Conservation (phyloP, 2,797 vertebrate species). For the Halcyon smyrnensis region DNA sequence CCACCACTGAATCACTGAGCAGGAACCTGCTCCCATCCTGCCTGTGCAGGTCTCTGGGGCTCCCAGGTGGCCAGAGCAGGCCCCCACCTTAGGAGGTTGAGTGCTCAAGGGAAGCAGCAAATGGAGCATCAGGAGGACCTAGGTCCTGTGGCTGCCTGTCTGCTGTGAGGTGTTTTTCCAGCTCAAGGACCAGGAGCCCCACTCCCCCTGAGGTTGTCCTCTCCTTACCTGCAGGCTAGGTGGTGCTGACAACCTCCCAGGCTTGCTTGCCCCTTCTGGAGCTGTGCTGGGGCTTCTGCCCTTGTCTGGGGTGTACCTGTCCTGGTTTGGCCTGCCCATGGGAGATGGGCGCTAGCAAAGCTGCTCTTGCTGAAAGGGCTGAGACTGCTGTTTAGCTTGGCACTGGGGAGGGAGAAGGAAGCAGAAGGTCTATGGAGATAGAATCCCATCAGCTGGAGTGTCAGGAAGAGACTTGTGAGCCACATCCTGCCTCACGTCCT, state of each 20-base stretch:
- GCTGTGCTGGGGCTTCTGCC: neutral
- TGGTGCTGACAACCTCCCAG: neutral
- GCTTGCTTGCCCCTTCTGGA: neutral
- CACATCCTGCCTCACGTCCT: slow-evolving; percentile 71
- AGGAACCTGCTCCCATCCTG: neutral
- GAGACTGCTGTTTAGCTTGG: slow-evolving; percentile 73
- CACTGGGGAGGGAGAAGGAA: slow-evolving; percentile 67
- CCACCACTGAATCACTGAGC: neutral
- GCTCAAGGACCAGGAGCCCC: neutral
- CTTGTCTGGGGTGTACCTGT: neutral
- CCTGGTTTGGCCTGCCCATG: neutral
- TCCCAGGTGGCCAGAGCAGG: neutral
- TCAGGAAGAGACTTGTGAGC: slow-evolving; percentile 73
- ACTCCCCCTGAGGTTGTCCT: neutral
- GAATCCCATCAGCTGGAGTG: slow-evolving; percentile 21
- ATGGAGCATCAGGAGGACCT: neutral
- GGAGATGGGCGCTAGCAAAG: neutral
- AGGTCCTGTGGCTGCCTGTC: neutral
- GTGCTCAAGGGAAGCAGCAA: rapidly evolving
- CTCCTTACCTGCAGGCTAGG: rapidly evolving
- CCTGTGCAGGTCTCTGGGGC: neutral
- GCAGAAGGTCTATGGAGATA: slow-evolving; percentile 78
- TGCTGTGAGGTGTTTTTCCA: neutral
- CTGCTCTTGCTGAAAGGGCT: neutral
- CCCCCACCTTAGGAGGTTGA: rapidly evolving